Conservation (phyloP, 2,797 vertebrate species). For the Decapterus maruadsi region DNA sequence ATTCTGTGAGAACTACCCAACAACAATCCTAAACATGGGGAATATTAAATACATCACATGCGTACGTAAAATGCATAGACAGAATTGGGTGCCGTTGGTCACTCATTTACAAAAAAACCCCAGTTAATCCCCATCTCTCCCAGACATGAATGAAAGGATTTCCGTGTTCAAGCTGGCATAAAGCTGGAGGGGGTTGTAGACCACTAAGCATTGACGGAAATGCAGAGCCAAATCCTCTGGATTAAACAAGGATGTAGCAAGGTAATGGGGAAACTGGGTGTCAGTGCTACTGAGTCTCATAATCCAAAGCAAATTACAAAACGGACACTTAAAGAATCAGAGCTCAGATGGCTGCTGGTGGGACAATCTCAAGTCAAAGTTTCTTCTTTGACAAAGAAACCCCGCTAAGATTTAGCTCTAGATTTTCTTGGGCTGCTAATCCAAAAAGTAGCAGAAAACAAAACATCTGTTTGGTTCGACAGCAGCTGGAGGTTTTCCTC, state of each 20-base stretch:
- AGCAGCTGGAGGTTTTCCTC: not conserved
- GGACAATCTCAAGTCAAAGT: slow-evolving; percentile 10
- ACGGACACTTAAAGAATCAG: slow-evolving; percentile 45
- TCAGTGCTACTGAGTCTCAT: slow-evolving; percentile 61
- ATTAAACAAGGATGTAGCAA: slow-evolving; percentile 71
- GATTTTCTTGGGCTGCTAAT: slow-evolving; percentile 15
- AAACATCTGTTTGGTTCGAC: slow-evolving; percentile 33
- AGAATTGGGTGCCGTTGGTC: slow-evolving; percentile 45
- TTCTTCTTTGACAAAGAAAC: not conserved
- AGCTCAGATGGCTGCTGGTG: slow-evolving; percentile 3
- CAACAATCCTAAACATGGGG: slow-evolving; percentile 3
- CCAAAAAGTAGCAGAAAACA: slow-evolving; percentile 16
- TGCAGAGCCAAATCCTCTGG: slow-evolving; percentile 71
- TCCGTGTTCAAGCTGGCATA: slow-evolving; percentile 62
- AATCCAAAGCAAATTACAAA: slow-evolving; percentile 64
- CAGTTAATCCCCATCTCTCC: slow-evolving; percentile 71
- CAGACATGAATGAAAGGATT: slow-evolving; percentile 80
- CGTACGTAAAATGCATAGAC: slow-evolving; percentile 25
- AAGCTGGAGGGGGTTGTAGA: slow-evolving; percentile 53
- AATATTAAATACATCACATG: not conserved
- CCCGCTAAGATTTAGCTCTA: not conserved
- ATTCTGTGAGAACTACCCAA: not conserved
- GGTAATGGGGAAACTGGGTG: slow-evolving; percentile 66
- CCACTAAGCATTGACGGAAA: slow-evolving; percentile 59
- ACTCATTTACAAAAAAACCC: slow-evolving; percentile 59